Conservation (phyloP, 2,113 vertebrate species). For the Otis tarda region DNA sequence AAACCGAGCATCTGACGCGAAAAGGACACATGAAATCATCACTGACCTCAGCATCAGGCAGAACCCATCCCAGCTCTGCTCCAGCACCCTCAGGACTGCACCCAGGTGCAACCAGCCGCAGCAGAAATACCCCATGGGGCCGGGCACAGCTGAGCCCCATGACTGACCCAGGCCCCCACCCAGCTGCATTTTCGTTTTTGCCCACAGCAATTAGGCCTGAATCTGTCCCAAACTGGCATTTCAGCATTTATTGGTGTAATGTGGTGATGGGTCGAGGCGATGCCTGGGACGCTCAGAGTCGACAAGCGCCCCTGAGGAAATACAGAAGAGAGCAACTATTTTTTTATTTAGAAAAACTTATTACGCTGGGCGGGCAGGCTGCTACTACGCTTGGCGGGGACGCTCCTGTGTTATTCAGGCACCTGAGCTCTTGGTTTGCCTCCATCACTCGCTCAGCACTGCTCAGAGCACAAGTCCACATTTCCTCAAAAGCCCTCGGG, state of each 20-base stretch:
- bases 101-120: background rate
- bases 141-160: background rate
- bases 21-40: background rate
- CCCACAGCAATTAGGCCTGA: background rate
- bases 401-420: too few species aligned
- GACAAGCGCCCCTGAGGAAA: background rate
- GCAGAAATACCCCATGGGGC: rapidly evolving
- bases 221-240: background rate
- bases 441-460: rapidly evolving
- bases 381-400: background rate
- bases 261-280: rapidly evolving
- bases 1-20: rapidly evolving
- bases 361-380: rapidly evolving
- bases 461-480: background rate
- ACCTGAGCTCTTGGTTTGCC: background rate
- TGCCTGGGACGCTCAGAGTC: rapidly evolving
- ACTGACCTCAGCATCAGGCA: background rate
- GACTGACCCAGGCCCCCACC: background rate
- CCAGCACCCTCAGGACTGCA: background rate
- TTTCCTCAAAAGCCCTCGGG: background rate
- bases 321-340: background rate
- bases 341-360: too few species aligned
- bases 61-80: background rate
- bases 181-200: background rate
- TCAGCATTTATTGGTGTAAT: background rate